Evolutionary conservation across 1,140 invertebrate species (phyloP).

Genomic region (Nasonia giraulti): DNA sequence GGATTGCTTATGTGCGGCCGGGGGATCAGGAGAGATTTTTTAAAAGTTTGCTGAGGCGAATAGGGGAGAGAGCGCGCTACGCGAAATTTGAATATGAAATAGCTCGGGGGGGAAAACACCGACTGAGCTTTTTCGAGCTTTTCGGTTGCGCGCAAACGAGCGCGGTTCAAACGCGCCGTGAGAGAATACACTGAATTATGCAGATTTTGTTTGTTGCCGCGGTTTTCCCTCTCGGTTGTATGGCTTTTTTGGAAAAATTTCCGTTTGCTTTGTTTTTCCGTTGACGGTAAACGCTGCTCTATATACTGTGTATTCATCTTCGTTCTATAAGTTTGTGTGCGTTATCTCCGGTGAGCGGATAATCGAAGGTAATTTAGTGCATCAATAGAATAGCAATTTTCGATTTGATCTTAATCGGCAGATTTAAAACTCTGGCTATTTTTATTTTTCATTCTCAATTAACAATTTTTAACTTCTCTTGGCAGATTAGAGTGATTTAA

Average conservation of each 20-base stretch:
- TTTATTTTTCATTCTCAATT: too few relatives aligned
- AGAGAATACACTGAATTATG: neutral
- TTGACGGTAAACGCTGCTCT: too few relatives aligned
- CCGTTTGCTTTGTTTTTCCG: too few relatives aligned
- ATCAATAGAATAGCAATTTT: neutral
- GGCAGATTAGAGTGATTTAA: too few relatives aligned
- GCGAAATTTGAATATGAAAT: neutral
- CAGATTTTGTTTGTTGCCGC: neutral
- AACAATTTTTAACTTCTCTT: too few relatives aligned
- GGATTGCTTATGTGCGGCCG: neutral
- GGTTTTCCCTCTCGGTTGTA: neutral
- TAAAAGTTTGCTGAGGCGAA: too few relatives aligned
- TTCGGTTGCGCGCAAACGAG: neutral
- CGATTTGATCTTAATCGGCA: neutral
- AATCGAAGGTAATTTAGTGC: neutral
- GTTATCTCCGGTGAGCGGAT: neutral
- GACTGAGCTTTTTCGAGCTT: neutral
- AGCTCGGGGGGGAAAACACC: neutral
- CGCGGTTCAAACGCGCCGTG: neutral
- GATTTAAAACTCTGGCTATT: neutral
- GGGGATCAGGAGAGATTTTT: too few relatives aligned
- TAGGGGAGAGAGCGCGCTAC: too few relatives aligned
- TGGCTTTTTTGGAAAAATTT: neutral
- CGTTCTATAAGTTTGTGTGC: neutral
- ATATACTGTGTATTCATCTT: neutral